phyloP scores from a whole-genome alignment of 2,113 vertebrate species.

The Peromyscus maniculatus region DNA sequence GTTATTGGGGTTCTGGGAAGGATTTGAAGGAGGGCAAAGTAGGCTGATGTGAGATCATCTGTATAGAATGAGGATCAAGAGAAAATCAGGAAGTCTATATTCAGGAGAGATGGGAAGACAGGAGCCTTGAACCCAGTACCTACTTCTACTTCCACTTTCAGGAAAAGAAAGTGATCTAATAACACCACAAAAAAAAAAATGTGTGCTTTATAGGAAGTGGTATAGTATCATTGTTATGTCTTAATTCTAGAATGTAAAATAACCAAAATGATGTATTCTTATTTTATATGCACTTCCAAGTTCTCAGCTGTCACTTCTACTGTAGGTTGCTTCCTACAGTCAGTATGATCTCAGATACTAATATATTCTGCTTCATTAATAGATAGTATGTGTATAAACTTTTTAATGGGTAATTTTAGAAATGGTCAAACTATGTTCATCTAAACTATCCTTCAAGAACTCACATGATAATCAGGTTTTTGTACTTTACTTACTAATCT shows the following conservation, averaged over 20 bases:
- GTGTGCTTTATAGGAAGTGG: conserved; percentile 45
- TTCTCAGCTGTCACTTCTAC: conserved; percentile 78
- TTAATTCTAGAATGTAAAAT: conserved; percentile 61
- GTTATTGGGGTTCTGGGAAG: neutral
- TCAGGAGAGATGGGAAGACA: neutral
- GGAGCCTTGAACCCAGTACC: conserved; percentile 4
- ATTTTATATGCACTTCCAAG: conserved; percentile 71
- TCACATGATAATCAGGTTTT: conserved; percentile 32
- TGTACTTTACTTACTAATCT: conserved; percentile 10
- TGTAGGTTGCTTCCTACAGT: conserved; percentile 74
- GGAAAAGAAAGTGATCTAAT: conserved; percentile 40
- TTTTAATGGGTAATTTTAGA: conserved; percentile 72
- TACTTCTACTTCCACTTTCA: conserved; percentile 43
- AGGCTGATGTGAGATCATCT: neutral
- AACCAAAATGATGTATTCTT: conserved; percentile 45
- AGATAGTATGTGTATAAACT: conserved; percentile 66
- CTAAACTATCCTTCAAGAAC: conserved; percentile 62
- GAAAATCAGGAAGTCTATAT: neutral
- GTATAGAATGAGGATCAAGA: neutral
- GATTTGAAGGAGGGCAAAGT: neutral
- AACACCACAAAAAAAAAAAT: neutral
- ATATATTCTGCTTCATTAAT: conserved; percentile 78
- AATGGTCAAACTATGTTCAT: conserved; percentile 68
- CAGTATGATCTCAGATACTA: conserved; percentile 71
- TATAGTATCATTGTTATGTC: conserved; percentile 45